Evolutionary conservation across 92 coral and sea anemone genomes (phyloP), one percentile per base, ranked within the genome.

Genomic region (Nematostella vectensis): DNA sequence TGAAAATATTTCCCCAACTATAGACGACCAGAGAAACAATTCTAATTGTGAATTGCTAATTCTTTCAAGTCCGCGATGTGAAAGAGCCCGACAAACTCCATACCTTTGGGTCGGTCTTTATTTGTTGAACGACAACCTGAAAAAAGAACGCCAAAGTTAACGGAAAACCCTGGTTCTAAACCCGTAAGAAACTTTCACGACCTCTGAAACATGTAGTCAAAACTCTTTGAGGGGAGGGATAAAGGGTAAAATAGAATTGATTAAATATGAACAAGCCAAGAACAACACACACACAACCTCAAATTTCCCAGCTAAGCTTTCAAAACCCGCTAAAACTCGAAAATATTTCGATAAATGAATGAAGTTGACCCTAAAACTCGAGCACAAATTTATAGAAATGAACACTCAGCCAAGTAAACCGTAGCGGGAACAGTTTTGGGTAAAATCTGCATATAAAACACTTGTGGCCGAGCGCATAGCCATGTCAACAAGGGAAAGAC

Each of bases 81-180:
- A 33, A 33, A 33, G 8, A 6, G 8, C 8, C 6, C 8, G 40
- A 54, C 27, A 62, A 50, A 64, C 63, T 65, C 15, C 57, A 25
- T 81, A 91, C 98, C 91, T 91, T 94, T 25, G 98, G 98, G 36
- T 91, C 98, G 17, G 81, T 69, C 80, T 86, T 75, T 69, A 86
- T 86, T 45, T 91, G 85, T 29, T 76, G 75, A 4, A 91, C 80
- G 19, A 91, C 70, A 67, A 70, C 62, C 98, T 91, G 74, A 26
- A 59, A 67, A 63, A 72, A 48, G 26, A 54, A 64, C 40, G 20
- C 30, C 33, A 52, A 74, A 36, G 23, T 27, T 55, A 20, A 15
- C 16, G 53, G 52, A 47, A 57, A 58, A 49, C 57, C 51, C 60
- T 29, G 45, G 39, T 49, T 40, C 24, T 47, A 55, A 59, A 21